Evolutionary conservation across 1,140 invertebrate species (phyloP).

Genomic region (Neodiprion fabricii): DNA sequence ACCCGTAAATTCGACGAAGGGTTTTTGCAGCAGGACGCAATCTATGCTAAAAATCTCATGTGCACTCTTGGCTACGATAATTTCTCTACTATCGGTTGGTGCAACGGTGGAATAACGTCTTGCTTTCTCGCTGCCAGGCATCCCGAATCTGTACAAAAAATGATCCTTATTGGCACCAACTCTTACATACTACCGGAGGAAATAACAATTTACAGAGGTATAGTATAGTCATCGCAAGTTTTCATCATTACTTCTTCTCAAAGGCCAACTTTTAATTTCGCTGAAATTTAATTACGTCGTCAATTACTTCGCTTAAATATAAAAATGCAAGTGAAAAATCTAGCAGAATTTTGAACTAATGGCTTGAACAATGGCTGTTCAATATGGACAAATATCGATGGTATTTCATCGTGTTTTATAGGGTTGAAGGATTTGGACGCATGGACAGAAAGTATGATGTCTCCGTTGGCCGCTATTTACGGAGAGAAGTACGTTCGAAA

Average conservation of each 20-base stretch:
- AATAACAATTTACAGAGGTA: conserved; percentile 66
- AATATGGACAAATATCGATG: too few species aligned
- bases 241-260: too few species aligned
- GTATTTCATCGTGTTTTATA: conserved; percentile 28
- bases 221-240: background rate
- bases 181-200: conserved; percentile 74
- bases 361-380: too few species aligned
- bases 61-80: conserved; percentile 67
- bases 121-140: conserved; percentile 75
- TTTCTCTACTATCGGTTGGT: conserved; percentile 82
- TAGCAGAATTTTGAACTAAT: too few species aligned
- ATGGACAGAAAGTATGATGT: conserved; percentile 78
- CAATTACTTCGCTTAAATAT: too few species aligned
- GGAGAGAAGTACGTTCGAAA: conserved; percentile 71
- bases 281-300: background rate
- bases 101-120: conserved; percentile 81
- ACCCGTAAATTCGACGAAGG: conserved; percentile 69
- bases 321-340: too few species aligned
- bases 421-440: conserved; percentile 69
- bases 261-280: conserved; percentile 24
- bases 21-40: conserved; percentile 77
- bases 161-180: conserved; percentile 82
- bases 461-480: conserved; percentile 74
- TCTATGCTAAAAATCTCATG: conserved; percentile 71
- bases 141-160: conserved; percentile 69